A percentile compares a stretch with the other conserved stretches of the same genome.
phyloP scores from a whole-genome alignment of 2,797 vertebrate species.

The Parauchenoglanis punctatus region DNA sequence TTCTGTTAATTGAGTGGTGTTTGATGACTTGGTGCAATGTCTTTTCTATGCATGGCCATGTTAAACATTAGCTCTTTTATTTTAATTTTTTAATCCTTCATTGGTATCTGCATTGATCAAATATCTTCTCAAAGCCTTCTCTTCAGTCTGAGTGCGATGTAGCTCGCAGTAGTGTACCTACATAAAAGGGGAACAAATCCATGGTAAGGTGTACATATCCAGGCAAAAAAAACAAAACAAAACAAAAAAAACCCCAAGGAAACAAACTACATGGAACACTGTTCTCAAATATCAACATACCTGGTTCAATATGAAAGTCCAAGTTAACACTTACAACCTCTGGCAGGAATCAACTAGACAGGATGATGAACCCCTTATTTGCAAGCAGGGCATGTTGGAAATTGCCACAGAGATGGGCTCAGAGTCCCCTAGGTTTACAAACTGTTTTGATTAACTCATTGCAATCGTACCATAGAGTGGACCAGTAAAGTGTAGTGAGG shows the following conservation, averaged over 20 bases:
- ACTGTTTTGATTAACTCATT: conserved; percentile 84
- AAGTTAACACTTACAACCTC: neutral
- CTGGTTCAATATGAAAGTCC: neutral
- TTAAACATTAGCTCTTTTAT: neutral
- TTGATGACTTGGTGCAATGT: neutral
- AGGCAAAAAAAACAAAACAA: neutral
- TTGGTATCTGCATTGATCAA: neutral
- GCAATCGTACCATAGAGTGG: conserved; percentile 69
- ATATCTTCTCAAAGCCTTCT: neutral
- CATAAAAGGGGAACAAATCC: neutral
- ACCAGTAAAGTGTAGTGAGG: conserved; percentile 50
- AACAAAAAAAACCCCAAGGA: too few species aligned
- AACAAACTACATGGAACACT: neutral
- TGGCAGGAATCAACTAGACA: neutral
- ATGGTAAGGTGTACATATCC: neutral
- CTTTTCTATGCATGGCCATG: neutral
- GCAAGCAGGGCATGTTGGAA: neutral
- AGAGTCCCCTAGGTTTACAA: conserved; percentile 70
- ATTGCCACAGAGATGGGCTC: conserved; percentile 74
- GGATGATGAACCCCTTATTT: neutral
- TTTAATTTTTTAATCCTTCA: neutral
- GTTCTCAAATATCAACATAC: neutral
- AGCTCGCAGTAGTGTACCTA: neutral
- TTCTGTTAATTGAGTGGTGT: neutral
- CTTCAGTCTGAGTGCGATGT: neutral